A percentile compares a stretch with the other conserved stretches of the same genome.
Conservation (phyloP, 2,797 vertebrate genomes). For the Tympanoctomys barrerae region DNA sequence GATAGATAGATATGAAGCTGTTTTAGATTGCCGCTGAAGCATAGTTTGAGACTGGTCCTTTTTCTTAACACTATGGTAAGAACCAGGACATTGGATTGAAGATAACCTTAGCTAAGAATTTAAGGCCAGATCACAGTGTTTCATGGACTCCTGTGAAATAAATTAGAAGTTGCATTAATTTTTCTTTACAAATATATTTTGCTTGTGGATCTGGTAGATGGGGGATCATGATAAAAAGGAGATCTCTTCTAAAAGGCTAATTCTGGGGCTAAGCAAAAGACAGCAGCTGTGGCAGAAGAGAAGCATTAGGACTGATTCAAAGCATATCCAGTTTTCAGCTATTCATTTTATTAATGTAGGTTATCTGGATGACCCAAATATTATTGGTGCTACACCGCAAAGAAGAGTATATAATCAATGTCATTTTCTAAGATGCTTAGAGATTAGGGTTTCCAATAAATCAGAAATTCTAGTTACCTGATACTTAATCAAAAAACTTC, state of each 20-base stretch:
- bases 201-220: not conserved
- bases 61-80: not conserved
- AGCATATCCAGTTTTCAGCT: not conserved
- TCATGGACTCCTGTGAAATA: not conserved
- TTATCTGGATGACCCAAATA: not conserved
- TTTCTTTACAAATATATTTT: not conserved
- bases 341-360: not conserved
- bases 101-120: not conserved
- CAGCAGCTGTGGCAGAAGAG: not conserved
- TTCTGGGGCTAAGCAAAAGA: not conserved
- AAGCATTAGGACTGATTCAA: not conserved
- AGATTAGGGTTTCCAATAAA: constrained; percentile 32
- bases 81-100: not conserved
- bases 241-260: not conserved
- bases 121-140: not conserved
- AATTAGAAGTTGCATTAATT: constrained; percentile 33
- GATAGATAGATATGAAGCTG: not conserved
- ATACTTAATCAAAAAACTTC: constrained; percentile 62
- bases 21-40: not conserved
- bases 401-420: not conserved
- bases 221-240: not conserved
- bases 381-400: not conserved
- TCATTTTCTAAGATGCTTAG: not conserved
- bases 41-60: not conserved
- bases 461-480: constrained; percentile 60